Evolutionary conservation across 30 jellyfish, hydroid and myxozoan species (phyloP).

Genomic region (Mastigias papua): DNA sequence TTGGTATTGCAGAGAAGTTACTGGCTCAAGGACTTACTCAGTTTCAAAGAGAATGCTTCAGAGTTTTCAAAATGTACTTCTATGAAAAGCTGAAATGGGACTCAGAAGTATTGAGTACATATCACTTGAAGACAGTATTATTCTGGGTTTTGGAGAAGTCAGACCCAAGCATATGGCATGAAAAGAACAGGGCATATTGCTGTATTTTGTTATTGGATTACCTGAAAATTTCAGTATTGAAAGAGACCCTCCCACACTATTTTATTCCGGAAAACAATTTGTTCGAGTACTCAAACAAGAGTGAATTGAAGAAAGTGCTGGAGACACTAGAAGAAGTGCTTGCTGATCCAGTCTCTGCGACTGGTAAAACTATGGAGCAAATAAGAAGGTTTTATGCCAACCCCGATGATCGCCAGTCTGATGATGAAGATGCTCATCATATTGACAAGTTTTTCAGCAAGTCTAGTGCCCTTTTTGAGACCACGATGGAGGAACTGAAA

Average conservation of each 20-base stretch:
- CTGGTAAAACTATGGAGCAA: constrained; percentile 14
- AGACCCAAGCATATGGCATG: constrained; percentile 16
- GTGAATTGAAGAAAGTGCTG: constrained; percentile 10
- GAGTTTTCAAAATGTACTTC: constrained; percentile 52
- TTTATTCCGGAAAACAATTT: constrained; percentile 50
- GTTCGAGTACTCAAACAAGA: constrained; percentile 34
- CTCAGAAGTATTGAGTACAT: constrained; percentile 45
- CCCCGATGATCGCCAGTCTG: background rate
- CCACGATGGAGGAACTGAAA: constrained; percentile 1
- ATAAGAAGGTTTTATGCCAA: constrained; percentile 17
- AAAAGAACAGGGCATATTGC: constrained; percentile 39
- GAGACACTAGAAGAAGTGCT: constrained; percentile 7
- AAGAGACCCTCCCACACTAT: constrained; percentile 22
- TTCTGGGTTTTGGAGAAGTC: constrained; percentile 49
- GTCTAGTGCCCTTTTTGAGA: constrained; percentile 3
- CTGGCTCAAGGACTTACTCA: constrained; percentile 23
- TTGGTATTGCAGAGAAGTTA: constrained; percentile 44
- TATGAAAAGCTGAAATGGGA: constrained; percentile 53
- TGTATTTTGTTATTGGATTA: constrained; percentile 30
- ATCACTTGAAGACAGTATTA: constrained; percentile 53
- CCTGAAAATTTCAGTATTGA: background rate
- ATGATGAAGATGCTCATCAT: background rate
- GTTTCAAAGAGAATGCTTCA: constrained; percentile 44
- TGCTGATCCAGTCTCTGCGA: constrained; percentile 48
- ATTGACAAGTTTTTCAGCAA: constrained; percentile 11